Base-by-base conservation (phyloP, 2,113 vertebrate genomes). In the Ammodytes marinus region DNA sequence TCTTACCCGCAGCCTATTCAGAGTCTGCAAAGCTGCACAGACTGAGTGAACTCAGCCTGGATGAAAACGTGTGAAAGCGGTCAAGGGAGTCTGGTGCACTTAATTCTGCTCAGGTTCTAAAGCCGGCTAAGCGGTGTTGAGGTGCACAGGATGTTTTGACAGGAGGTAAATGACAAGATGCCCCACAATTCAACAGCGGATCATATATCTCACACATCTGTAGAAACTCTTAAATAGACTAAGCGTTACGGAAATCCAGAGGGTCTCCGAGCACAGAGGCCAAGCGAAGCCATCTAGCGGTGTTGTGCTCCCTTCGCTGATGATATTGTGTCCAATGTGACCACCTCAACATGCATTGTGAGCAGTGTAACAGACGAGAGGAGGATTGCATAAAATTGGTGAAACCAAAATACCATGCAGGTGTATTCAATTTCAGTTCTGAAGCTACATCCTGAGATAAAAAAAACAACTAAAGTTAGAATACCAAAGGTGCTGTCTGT, bases 131-230 rank as follows among this genome's bases (percentile, higher is more conserved):
- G 69, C 3, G 10, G 57, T 1, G 69, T 66, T 1, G 47, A 86
- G 83, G 74, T 82, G 88, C 42, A 8, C 9, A 0, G 74, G 52
- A 81, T 89, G 74, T 92, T 92, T 90, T 91, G 76, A 92, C 88
- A 86, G 79, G 85, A 86, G 70, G 80, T 78, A 77, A 81, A 69
- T 83, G 88, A 89, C 86, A 93, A 72, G 57, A 84, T 87, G 87
- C 89, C 77, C 74, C 47, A 27, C 27, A 78, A 88, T 82, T 83
- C 77, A 82, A 60, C 59, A 52, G 49, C 1, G 14, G 83, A 90
- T 90, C 86, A 86, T 80, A 79, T 84, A 65, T 89, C 80, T 83
- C 77, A 76, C 80, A 89, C 90, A 92, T 92, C 87, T 93, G 89
- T 57, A 69, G 80, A 89, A 94, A 39, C 79, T 67, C 54, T 89